Base-by-base conservation (phyloP, 2,888 invertebrate species). In the Hermaeophaga mercurialis region DNA sequence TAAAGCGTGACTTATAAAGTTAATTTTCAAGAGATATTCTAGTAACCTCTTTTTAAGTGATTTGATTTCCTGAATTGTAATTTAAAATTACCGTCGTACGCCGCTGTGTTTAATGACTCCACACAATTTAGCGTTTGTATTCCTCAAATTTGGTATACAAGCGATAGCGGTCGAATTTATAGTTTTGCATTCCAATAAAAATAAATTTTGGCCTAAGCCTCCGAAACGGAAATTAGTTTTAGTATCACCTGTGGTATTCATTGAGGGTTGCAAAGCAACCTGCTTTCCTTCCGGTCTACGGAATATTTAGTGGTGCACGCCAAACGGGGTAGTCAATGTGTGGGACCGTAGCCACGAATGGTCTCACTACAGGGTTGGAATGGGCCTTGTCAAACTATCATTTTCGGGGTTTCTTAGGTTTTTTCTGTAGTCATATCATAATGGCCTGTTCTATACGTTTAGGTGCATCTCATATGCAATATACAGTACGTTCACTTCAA, bases 161-260 rank as follows among this genome's bases (percentile, higher is more conserved):
- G 52, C 41, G 43, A 52, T 52, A 52, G 6, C 43, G 17, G 19
- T 5, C n/a, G 22, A 19, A 34, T 52, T 43, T 52, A 52, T 52
- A 52, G 52, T 44, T 34, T 34, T 15, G 44, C 34, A 52, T 43
- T 34, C 52, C 52, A 43, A 52, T 52, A 52, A 52, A 52, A 52
- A 52, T 52, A 52, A 52, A 52, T 52, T 52, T 52, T 24, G 15
- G 43, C 66, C 43, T 34, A 43, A 52, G 43, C 43, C 38, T 38
- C 26, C 43, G 34, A 43, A 43, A 52, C 52, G 70, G 70, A 71
- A 71, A 71, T 71, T 71, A 70, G 70, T 71, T 71, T 68, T 64
- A 68, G 68, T 68, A 70, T 68, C 67, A 65, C 63, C 66, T 70
- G 70, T 70, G 69, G 67, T 69, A 69, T 68, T 69, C 69, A 70